Base-by-base conservation (phyloP, 2,888 invertebrate species). In the Drosophila acutilabella region DNA sequence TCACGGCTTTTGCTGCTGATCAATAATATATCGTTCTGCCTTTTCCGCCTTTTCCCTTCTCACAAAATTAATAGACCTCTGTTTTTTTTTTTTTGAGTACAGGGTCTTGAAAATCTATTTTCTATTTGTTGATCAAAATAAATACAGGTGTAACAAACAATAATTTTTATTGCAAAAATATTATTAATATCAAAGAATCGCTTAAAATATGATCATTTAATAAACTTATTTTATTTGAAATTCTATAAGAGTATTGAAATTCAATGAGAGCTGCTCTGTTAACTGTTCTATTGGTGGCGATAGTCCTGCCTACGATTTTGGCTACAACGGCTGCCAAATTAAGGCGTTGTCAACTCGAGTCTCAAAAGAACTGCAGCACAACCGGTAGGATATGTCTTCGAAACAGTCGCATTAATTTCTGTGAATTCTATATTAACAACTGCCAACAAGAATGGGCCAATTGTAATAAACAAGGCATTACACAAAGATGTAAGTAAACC, bases 331-430 rank as follows among this genome's bases (percentile, higher is more conserved):
- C 23, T 23, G 0, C 23, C 23, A 23, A 44, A 2, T 2, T 61
- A 16, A 42, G 51, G 10, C n/a, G 6, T 5, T 78, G 78, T 14
- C 60, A 11, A 3, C 26, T 7, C 8, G 58, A 2, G 10, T 30
- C 60, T 20, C 41, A 41, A 18, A 47, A 6, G 5, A 51, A 42
- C 6, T 78, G 79, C 14, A 40, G 20, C 0, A 44, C 47, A 6
- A 20, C 30, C 6, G 53, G 23, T 1, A 40, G 11, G 20, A 18
- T 50, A 4, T 78, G 79, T 4, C 54, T 23, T 0, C 74, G 77
- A 0, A 30, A 58, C 13, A 64, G 56, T 10, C 56, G 42, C 13
- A 64, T 71, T 18, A 79, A 78, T 50, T 61, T 79, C n/a, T 79
- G 79, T 44, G 52, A 66, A 18, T 66, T 56, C n/a, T 64, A 62